Base-by-base conservation (phyloP, 2,797 vertebrate species). In the Esox lucius region DNA sequence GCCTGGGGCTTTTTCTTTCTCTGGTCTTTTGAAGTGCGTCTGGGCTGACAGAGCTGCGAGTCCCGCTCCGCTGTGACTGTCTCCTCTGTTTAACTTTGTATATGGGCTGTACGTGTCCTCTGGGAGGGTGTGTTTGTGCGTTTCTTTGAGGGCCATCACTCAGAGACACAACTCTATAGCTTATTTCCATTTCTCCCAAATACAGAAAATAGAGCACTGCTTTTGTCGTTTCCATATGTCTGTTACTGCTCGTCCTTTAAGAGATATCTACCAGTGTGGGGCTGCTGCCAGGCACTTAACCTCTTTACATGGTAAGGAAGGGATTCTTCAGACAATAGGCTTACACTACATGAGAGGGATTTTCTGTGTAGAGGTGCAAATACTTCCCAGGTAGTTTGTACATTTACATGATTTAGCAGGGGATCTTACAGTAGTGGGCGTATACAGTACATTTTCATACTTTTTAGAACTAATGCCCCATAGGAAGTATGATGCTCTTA, bases 31-130 rank as follows among this genome's bases (percentile, higher is more conserved):
- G 22, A 16, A 33, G 28, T 74, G 16, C 53, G 35, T 39, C n/a
- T 56, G 53, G n/a, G 35, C 61, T 48, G 42, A 71, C 70, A 71
- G 16, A 35, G 51, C 53, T 39, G 49, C 5, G 48, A 53, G 39
- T 33, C 42, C 39, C n/a, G 62, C 22, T 67, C 31, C 65, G n/a
- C 16, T 74, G 33, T 64, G 24, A 26, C 64, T 67, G 62, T 35
- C 72, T 67, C 64, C 31, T 9, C 64, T 74, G 26, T 51, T 53
- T 67, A 64, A 64, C 22, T 28, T 64, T 67, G 33, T 53, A 11
- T 53, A 42, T 31, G 48, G 22, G 8, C 56, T 64, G 53, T 61
- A 49, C n/a, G 70, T 31, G 71, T 73, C 42, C 22, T 65, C 3
- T 42, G 56, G 26, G n/a, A 17, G 24, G 46, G 39, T 73, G 24